Base-by-base conservation (phyloP, 2,888 invertebrate genomes). In the Oxytorus armatus region DNA sequence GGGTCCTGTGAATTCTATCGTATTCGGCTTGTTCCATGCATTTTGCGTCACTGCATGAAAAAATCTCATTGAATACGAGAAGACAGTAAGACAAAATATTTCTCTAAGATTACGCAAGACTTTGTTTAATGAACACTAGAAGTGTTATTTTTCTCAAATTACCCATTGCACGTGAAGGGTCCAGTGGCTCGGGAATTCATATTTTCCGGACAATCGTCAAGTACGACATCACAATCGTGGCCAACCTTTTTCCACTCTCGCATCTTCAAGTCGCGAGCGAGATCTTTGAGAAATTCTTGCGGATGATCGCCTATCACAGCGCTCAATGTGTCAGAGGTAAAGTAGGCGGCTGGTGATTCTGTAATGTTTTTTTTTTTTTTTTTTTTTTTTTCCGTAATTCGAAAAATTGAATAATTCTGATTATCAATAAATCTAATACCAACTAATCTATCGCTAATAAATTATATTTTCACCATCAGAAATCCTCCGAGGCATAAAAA, bases 141-240 rank as follows among this genome's bases (percentile, higher is more conserved):
- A 36, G 3, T 1, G 4, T 36, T 8, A 8, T 36, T 36, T 36
- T 23, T 53, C 11, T 51, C n/a, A 65, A 79, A 84, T 79, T 91
- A 93, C 93, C 92, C 93, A 51, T 90, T 86, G 57, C 93, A 92
- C 81, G 93, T 93, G 84, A 93, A 94, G 42, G 92, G 92, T 10
- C 93, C 94, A 3, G 83, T 81, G n/a, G 87, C 88, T 69, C 66
- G 23, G 23, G 65, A 59, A 75, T 93, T 93, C n/a, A 94, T 92
- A 77, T 93, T 91, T 78, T 93, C 92, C 5, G 96, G 96, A 83
- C 95, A 92, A 89, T 96, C 96, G 85, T 95, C 93, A 79, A 95
- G 92, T 59, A 96, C 93, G 29, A 95, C 92, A 88, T 96, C 95
- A 86, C 93, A 93, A 85, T 95, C 95, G 23, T 93, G 90, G 16